Base-by-base conservation (phyloP, 2,113 vertebrate species). In the Tautogolabrus adspersus region DNA sequence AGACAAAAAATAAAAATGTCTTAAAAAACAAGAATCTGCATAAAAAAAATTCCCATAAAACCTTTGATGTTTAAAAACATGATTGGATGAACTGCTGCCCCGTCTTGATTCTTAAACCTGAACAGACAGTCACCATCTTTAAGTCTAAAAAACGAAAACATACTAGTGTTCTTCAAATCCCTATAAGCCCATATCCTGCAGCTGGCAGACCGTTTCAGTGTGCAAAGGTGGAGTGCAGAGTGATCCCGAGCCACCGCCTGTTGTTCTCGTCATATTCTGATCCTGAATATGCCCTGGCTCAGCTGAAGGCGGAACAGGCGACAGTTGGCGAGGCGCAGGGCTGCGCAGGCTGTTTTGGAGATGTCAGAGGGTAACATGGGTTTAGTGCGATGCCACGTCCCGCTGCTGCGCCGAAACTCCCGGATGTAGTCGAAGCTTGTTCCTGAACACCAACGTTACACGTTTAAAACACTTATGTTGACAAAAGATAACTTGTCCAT, bases 301-400 rank as follows among this genome's bases (percentile, higher is more conserved):
- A 98, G 94, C 93, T 99, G 97, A 67, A 99, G 96, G 3, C 96
- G 96, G 82, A 99, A 99, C 60, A 99, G 97, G 40, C 97, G 96
- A 89, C 98, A 99, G 93, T 99, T 99, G 46, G 98, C 97, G 11
- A 99, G 96, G 2, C 97, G 96, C 75, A 99, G 86, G 11, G 96
- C 93, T 0, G 97, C 95, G 0, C 98, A 99, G 66, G 95, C 94
- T 0, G 97, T 98, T 46, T 96, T 96, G 26, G 97, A 97, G 8
- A 98, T 96, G 94, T 99, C 97, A 0, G 93, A 95, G 0, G 96
- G 90, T 34, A 98, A 91, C n/a, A 99, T 95, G 0, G 95, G 96
- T 16, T 96, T 96, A 0, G 96, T 99, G 85, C 95, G 96, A 55
- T 99, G 97, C 98, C 98, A 99, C 6, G 96, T 97, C 1, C 98